Evolutionary conservation across 1,140 invertebrate species (phyloP), one percentile per base, ranked within the genome.

Genomic region (Drosophila lini): DNA sequence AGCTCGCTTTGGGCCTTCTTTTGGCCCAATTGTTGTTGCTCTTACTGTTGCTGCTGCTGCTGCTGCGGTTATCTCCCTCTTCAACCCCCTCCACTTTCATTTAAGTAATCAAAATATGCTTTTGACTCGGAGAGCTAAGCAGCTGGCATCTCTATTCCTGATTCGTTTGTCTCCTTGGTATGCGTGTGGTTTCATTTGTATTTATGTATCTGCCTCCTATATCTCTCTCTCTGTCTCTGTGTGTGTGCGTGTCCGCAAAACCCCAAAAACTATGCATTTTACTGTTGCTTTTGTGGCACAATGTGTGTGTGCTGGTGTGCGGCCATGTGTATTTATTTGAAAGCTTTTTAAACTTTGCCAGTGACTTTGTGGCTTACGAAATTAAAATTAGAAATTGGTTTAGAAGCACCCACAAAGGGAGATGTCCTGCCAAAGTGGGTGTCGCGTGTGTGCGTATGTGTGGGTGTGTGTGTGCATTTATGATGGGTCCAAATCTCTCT

Each of bases 51-150:
- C 28, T 71, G 60, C 3, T 60, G 45, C 15, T 67, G 48, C 11
- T 59, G 53, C 36, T 47, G 47, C 32, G 52, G 52, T 38, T 55
- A 38, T 52, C 52, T 8, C 25, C 5, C 36, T 25, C 13, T 25
- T 3, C 3, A 11, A 3, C 15, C 25, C 45, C 25, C 28, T 56
- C 65, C 77, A 70, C 67, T 84, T 88, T 78, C 84, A 88, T 89
- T 88, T 88, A 88, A 88, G 84, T 88, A 88, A 88, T 88, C 84
- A 88, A 88, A 88, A 88, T 88, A 88, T 88, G 84, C 85, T 89
- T 86, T 86, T 88, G 83, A 83, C 83, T 89, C 80, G 60, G 65
- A 79, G 69, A 79, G 69, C 75, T 85, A 79, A 85, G 83, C 82
- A 85, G 82, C 83, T 85, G 82, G 74, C 75, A 77, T 59, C 42